These are phyloP conservation scores for Escarpia spicata DNA, from an alignment of 2,888 invertebrate genomes.

Conservation along the genomic window DNA sequence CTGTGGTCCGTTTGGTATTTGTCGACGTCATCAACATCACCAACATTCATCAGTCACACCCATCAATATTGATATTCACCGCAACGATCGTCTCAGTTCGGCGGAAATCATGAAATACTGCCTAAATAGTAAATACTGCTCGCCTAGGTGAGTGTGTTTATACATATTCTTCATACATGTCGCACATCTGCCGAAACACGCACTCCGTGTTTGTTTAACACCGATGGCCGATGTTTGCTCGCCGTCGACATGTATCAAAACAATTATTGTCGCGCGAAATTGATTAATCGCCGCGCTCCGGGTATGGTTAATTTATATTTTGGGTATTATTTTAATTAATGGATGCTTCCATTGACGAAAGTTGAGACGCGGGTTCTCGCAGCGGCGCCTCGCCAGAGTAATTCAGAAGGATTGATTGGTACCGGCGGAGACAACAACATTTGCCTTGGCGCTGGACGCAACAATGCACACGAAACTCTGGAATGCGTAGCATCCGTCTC, in stretches of 20 bases:
- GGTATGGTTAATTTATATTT: background rate
- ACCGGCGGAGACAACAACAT: background rate
- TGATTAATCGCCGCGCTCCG: background rate
- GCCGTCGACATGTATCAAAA: background rate
- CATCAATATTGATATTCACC: background rate
- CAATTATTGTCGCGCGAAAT: background rate
- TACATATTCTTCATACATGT: background rate
- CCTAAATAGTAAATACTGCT: background rate
- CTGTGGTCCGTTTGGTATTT: background rate
- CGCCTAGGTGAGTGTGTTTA: background rate
- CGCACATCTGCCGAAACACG: background rate
- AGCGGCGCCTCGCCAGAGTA: background rate
- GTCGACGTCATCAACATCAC: background rate
- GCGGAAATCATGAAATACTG: background rate
- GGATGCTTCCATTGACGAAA: background rate
- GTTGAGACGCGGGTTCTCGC: background rate
- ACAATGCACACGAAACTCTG: constrained; percentile 12
- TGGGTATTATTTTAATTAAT: constrained; percentile 7
- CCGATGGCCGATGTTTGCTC: background rate
- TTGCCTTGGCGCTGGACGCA: background rate
- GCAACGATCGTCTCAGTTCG: background rate
- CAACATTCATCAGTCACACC: background rate
- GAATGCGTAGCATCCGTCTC: constrained; percentile 12
- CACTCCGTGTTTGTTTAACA: background rate
- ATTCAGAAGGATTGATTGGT: background rate